These are phyloP conservation scores for Andrena camellia DNA, from an alignment of 2,888 invertebrate species.

Conservation along the genomic window DNA sequence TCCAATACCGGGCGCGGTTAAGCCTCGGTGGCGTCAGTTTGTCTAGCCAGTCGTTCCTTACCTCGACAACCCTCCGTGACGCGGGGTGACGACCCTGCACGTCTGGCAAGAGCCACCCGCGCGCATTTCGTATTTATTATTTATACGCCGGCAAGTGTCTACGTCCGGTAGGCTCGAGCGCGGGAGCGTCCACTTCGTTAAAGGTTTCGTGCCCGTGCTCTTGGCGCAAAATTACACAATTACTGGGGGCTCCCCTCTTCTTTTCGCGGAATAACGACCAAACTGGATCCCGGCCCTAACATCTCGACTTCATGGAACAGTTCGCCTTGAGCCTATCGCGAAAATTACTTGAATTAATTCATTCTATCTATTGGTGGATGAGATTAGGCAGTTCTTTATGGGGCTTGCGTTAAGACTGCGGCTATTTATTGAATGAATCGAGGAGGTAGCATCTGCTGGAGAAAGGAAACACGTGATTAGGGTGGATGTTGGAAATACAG, in stretches of 20 bases:
- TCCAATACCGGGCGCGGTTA: not conserved
- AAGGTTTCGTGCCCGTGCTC: constrained; percentile 28
- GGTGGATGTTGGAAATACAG: not conserved
- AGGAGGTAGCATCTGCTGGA: not conserved
- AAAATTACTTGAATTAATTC: no score
- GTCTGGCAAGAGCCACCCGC: constrained; percentile 47
- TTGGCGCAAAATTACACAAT: constrained; percentile 32
- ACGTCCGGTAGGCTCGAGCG: constrained; percentile 51
- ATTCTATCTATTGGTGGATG: no score
- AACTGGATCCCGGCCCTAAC: not conserved
- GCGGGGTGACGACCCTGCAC: constrained; percentile 66
- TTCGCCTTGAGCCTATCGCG: no score
- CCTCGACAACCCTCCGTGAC: constrained; percentile 59
- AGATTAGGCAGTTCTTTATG: not conserved
- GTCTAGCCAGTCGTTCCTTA: constrained; percentile 62
- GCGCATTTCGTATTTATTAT: constrained; percentile 66
- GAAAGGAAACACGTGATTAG: not conserved
- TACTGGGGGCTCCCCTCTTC: constrained; percentile 11
- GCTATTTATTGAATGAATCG: constrained; percentile 26
- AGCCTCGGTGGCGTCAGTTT: constrained; percentile 54
- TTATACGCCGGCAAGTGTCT: constrained; percentile 58
- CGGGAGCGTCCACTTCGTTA: constrained; percentile 52
- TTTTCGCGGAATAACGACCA: constrained; percentile 4
- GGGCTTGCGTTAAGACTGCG: not conserved
- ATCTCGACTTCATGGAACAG: not conserved